Conservation (phyloP, 2,888 invertebrate genomes). For the Bhutanitis thaidina region DNA sequence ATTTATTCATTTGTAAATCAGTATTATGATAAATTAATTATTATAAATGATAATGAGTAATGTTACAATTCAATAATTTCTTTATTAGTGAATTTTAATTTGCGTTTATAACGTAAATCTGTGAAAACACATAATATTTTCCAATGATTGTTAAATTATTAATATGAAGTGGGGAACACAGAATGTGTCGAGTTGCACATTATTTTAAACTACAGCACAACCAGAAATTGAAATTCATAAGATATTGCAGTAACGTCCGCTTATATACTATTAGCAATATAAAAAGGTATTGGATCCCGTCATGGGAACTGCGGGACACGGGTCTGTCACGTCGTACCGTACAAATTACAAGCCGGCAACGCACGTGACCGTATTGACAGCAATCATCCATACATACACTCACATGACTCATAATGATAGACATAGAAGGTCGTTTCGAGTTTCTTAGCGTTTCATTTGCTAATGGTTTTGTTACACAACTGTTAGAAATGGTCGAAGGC, state of each 20-base stretch:
- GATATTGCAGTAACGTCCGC: neutral
- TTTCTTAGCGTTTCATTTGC: constrained; percentile 29
- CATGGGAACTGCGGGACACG: constrained; percentile 19
- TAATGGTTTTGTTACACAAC: constrained; percentile 21
- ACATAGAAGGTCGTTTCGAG: constrained; percentile 14
- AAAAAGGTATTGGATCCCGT: neutral
- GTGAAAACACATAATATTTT: too few species aligned
- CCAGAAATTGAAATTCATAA: too few species aligned
- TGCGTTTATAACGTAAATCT: too few species aligned
- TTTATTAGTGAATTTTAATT: too few species aligned
- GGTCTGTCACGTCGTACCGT: constrained; percentile 39
- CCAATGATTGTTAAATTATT: too few species aligned
- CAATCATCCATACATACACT: constrained; percentile 30
- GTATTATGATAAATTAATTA: too few species aligned
- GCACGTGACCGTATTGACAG: constrained; percentile 49
- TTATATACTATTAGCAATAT: neutral
- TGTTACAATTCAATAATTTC: too few species aligned
- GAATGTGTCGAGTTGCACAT: too few species aligned
- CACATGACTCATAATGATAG: constrained; percentile 22
- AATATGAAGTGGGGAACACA: too few species aligned
- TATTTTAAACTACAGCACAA: too few species aligned
- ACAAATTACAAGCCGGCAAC: constrained; percentile 60
- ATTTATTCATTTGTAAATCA: too few species aligned
- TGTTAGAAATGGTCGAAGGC: neutral
- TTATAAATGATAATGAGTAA: too few species aligned